Evolutionary conservation across 2,888 invertebrate species (phyloP), one percentile per base, ranked within the genome.

Genomic region (Troglohyphantes excavatus): DNA sequence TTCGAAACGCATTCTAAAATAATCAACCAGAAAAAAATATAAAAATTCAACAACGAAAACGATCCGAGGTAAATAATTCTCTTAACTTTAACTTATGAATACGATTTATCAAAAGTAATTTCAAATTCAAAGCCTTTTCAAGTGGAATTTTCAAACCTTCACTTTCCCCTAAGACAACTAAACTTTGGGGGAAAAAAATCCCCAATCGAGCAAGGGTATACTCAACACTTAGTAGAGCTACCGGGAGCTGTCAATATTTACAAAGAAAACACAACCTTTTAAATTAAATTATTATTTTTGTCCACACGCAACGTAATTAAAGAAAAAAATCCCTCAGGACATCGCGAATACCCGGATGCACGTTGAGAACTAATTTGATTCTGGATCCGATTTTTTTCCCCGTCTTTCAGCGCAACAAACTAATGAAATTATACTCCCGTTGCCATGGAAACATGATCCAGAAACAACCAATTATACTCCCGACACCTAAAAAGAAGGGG

Each of bases 361-460:
- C 59, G 68, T 68, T 68, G 21, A 39, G 68, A 65, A 59, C 81
- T 88, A 88, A 88, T 88, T 88, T 82, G 88, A 88, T 88, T 88
- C 53, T 43, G 61, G 75, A 88, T 75, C 68, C 53, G 70, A 84
- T 88, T 88, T 83, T 73, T 33, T 70, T 63, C 27, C 29, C 2
- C 65, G 29, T 67, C 29, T 46, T 65, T 75, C 67, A 72, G 81
- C 46, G 85, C 73, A 82, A 73, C 88, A 67, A 73, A 81, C 81
- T 88, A 88, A 88, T 88, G 75, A 81, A 88, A 88, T 88, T 88
- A 88, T 63, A 72, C 23, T 53, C 59, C 2, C n/a, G 88, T 81
- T 43, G 75, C 59, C 61, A 82, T 73, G 29, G 82, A 21, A 82
- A 88, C 88, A 21, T 1, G 67, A 82, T 65, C 27, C 73, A 53